Evolutionary conservation across 2,888 invertebrate genomes (phyloP), one percentile per base, ranked within the genome.

Genomic region (Scrobipalpa atriplicella): DNA sequence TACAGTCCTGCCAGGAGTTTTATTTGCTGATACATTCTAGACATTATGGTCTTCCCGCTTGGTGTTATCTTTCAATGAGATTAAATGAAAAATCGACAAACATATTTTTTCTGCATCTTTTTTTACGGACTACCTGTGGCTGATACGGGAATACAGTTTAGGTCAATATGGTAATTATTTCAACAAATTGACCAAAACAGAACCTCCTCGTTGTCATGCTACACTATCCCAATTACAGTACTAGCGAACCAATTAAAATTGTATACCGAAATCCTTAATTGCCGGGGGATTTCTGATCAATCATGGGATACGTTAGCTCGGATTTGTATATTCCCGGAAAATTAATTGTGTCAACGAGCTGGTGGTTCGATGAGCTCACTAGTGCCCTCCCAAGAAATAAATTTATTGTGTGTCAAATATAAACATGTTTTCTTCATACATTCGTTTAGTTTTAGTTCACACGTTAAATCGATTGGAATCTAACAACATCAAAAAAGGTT

Each of bases 401-500:
- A 29, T 29, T 29, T 3, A 29, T 29, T 29, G 29, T 29, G 2
- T 5, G 29, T 29, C 2, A 29, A 29, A 29, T 29, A 29, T 2
- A 29, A 29, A 29, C 29, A 29, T 29, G 2, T 29, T 29, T 16
- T 16, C 47, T n/a, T 47, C n/a, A 7, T 16, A 47, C 47, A 16
- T 16, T 5, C n/a, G 16, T 10, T 47, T 47, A 3, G n/a, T 16
- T 10, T 47, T 47, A 3, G n/a, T 16, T 47, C 16, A 47, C 47
- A 47, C 47, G 47, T 2, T 47, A 47, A 47, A 47, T 47, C n/a
- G n/a, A 47, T 47, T 47, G 47, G 3, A 29, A 43, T 13, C 43
- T 43, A 47, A 47, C 47, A 47, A 47, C 47, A 47, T 47, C 47
- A 47, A 47, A 47, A 16, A n/a, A n/a, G 16, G 47, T 47, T 47